A percentile compares a stretch with the other conserved stretches of the same genome.
Evolutionary conservation across 2,888 invertebrate genomes (phyloP).

Genomic region (Amphipoea lucens): DNA sequence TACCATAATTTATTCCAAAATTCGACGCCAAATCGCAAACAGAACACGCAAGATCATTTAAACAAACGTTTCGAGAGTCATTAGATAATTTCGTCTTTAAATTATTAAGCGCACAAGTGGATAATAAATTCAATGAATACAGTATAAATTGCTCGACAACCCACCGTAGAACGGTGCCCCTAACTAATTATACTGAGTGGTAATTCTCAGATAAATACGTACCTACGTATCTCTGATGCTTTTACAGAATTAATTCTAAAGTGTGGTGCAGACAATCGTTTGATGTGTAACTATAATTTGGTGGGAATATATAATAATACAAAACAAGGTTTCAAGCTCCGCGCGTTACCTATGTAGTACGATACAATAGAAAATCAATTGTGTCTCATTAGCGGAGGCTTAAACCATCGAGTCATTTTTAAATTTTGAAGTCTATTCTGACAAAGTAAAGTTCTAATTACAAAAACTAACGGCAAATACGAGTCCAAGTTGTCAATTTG

Average conservation of each 20-base stretch:
- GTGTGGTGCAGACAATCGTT: conserved; percentile 36
- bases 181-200: conserved; percentile 67
- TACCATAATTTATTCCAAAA: conserved; percentile 13
- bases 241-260: conserved; percentile 63
- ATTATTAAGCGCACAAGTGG: conserved; percentile 63
- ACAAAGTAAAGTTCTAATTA: no score
- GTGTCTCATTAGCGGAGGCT: no score
- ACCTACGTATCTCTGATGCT: conserved; percentile 53
- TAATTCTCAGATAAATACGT: conserved; percentile 58
- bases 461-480: no score
- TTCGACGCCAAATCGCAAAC: conserved; percentile 25
- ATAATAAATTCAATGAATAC: conserved; percentile 67
- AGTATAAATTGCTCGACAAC: conserved; percentile 57
- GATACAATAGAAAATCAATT: no score
- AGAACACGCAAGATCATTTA: conserved; percentile 51
- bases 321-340: no score
- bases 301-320: not conserved
- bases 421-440: no score
- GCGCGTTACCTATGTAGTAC: no score
- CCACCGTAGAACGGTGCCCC: conserved; percentile 41
- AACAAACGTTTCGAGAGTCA: conserved; percentile 51
- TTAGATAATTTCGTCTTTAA: conserved; percentile 62
- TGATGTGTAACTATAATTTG: conserved; percentile 50
- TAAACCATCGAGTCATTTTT: no score
- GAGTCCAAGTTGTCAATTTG: no score